Evolutionary conservation across 2,797 vertebrate genomes (phyloP).

Genomic region (Sebastes glaucus): DNA sequence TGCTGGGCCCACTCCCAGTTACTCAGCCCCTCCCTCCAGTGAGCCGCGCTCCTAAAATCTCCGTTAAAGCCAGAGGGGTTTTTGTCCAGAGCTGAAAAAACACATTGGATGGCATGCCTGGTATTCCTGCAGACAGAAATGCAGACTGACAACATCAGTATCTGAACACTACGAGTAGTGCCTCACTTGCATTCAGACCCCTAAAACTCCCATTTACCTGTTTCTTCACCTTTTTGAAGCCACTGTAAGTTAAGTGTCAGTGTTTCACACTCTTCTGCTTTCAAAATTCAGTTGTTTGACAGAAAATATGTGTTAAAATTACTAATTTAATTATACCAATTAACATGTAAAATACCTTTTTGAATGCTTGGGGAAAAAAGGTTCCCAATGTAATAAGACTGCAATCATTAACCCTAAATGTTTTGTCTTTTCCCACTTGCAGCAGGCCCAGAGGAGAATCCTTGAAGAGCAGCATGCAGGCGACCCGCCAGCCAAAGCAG

Average conservation of each 20-base stretch:
- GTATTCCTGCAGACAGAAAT: constrained; percentile 50
- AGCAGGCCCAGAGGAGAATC: constrained; percentile 74
- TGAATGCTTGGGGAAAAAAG: not conserved
- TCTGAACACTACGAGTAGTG: not conserved
- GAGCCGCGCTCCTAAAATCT: constrained; percentile 45
- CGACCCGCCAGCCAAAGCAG: constrained; percentile 57
- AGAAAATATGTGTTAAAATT: not conserved
- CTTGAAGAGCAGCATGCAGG: constrained; percentile 72
- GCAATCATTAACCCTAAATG: not conserved
- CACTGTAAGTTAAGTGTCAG: not conserved
- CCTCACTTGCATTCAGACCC: not conserved
- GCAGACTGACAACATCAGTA: not conserved
- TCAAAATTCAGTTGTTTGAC: not conserved
- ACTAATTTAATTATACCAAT: not conserved
- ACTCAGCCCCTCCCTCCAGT: constrained; percentile 37
- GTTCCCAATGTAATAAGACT: not conserved
- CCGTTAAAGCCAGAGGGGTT: constrained; percentile 36
- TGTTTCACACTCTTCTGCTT: not conserved
- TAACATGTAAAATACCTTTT: not conserved
- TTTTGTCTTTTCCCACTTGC: constrained; percentile 19
- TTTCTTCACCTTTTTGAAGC: not conserved
- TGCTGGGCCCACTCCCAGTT: constrained; percentile 50
- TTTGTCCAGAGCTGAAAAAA: constrained; percentile 64
- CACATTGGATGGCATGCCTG: constrained; percentile 61
- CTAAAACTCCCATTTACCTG: not conserved